phyloP scores from a whole-genome alignment of 2,797 vertebrate genomes.

The Gambusia yucatana region DNA sequence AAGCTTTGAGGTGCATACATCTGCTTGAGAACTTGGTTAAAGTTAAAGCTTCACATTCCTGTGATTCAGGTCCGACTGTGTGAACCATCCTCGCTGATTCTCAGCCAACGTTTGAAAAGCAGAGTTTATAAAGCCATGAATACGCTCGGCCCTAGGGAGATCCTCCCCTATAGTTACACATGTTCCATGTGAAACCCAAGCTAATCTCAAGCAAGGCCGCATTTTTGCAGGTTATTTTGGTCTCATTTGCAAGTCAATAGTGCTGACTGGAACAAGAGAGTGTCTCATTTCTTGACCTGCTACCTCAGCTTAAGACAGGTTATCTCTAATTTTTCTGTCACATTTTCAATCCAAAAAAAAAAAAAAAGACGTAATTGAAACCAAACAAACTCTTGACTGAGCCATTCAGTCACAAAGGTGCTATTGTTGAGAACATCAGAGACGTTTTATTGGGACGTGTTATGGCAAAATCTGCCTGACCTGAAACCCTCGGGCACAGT shows the following conservation, averaged over 20 bases:
- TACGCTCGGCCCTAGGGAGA: constrained; percentile 52
- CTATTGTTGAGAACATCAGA: constrained; percentile 60
- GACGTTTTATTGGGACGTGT: constrained; percentile 53
- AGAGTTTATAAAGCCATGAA: constrained; percentile 55
- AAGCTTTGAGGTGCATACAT: constrained; percentile 28
- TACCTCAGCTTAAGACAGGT: constrained; percentile 54
- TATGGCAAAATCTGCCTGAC: constrained; percentile 51
- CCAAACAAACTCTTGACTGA: constrained; percentile 65
- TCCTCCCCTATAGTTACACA: constrained; percentile 71
- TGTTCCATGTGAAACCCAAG: constrained; percentile 68
- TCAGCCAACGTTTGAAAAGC: constrained; percentile 52
- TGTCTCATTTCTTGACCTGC: constrained; percentile 50
- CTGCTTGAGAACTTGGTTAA: constrained; percentile 37
- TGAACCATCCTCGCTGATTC: constrained; percentile 43
- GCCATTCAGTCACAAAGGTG: constrained; percentile 57
- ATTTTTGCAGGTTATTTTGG: constrained; percentile 72
- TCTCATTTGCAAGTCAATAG: constrained; percentile 81
- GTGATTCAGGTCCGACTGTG: constrained; percentile 63
- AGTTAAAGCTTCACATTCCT: constrained; percentile 68
- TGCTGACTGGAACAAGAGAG: constrained; percentile 64
- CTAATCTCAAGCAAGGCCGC: constrained; percentile 66
- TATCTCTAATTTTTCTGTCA: constrained; percentile 53
- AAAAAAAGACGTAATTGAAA: constrained; percentile 21
- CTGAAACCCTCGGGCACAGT: constrained; percentile 53
- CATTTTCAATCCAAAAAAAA: constrained; percentile 48